phyloP scores from a whole-genome alignment of 2,888 invertebrate genomes.

The Dryomyza anilis region DNA sequence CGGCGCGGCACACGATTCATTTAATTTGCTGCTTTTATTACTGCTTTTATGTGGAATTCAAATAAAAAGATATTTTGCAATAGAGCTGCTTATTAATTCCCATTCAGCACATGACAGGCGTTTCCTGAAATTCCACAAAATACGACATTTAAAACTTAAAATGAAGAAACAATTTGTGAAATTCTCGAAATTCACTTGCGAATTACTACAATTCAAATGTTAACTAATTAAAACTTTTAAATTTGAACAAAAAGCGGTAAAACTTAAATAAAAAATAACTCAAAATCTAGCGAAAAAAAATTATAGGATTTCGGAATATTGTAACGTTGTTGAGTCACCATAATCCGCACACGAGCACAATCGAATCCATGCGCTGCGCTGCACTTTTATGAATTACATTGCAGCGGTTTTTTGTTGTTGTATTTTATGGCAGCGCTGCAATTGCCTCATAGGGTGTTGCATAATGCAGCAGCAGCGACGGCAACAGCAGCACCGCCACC shows the following conservation, averaged over 20 bases:
- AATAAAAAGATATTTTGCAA: too few species aligned
- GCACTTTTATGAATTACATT: neutral
- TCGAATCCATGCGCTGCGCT: neutral
- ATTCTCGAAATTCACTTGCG: too few species aligned
- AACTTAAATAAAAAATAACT: neutral
- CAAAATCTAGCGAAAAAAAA: neutral
- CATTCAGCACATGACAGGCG: too few species aligned
- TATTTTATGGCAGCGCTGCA: neutral
- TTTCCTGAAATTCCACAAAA: too few species aligned
- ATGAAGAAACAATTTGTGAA: too few species aligned
- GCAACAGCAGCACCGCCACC: neutral
- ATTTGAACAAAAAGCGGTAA: neutral
- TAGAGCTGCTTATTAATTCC: too few species aligned
- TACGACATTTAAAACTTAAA: too few species aligned
- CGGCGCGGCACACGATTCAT: too few species aligned
- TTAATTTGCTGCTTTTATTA: too few species aligned
- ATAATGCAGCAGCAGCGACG: slow-evolving; percentile 3
- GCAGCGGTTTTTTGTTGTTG: neutral
- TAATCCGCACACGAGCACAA: too few species aligned
- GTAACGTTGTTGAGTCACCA: slow-evolving; percentile 10
- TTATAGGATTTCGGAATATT: neutral
- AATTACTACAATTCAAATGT: neutral
- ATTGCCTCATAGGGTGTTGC: slow-evolving; percentile 17
- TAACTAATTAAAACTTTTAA: neutral
- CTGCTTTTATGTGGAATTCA: too few species aligned